Evolutionary conservation across 30 jellyfish, hydroid and myxozoan species (phyloP), one percentile per base, ranked within the genome.

Genomic region (Pseudorhiza aurosa): DNA sequence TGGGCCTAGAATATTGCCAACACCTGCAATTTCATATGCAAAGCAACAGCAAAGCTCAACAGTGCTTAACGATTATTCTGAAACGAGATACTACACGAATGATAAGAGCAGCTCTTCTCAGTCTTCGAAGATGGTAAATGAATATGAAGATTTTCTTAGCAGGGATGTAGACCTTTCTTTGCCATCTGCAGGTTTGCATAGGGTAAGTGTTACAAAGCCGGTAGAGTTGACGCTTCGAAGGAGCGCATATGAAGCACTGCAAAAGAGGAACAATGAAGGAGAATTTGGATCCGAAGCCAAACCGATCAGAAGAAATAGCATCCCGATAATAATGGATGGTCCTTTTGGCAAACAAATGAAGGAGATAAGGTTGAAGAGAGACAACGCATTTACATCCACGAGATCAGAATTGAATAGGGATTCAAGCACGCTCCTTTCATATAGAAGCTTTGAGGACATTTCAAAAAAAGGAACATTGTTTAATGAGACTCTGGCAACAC

Each of bases 161-260:
- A n/a, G 22, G 7, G 30, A 9, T 39, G 30, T 19, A 35, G 11
- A 40, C 1, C 74, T 29, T n/a, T 33, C 53, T 12, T 40, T 51
- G 7, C 69, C 72, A 11, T 47, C 81, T 1, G 65, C 79, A 8
- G 45, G 17, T 0, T 1, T 25, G 2, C 10, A 51, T 18, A 47
- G 59, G 18, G 64, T 42, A 35, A 57, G 35, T 31, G 11, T 39
- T 4, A 62, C 82, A 19, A 30, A 58, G 28, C 74, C 72, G 36
- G 81, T 77, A 37, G 89, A 77, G 30, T 36, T 77, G 4, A 60
- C 37, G 35, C 57, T 77, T 62, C 89, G 73, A 6, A 77, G 81
- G 51, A 62, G 44, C 0, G 50, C 70, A 2, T 77, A 33, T 50
- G 79, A 58, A 32, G 82, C 81, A 19, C 30, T 43, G 39, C 89